Evolutionary conservation across 2,888 invertebrate genomes (phyloP), one percentile per base, ranked within the genome.

Genomic region (Lasioglossum leucozonium): DNA sequence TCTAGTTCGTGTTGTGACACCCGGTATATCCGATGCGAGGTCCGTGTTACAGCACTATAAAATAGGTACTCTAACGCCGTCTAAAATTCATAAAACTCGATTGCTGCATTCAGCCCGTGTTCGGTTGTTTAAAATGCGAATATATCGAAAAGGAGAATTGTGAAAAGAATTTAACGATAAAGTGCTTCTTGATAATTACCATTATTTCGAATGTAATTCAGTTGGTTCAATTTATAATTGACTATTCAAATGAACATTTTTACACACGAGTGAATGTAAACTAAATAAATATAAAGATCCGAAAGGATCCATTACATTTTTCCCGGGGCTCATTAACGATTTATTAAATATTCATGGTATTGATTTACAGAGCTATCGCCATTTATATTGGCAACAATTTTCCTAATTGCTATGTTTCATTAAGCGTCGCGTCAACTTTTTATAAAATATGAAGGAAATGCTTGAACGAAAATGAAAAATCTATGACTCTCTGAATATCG

Each of bases 311-410:
- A 58, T 51, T 51, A 22, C 22, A 51, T 51, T 51, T 58, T 26
- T 58, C 58, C 58, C 26, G 58, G 1, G 26, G 26, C 26, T n/a
- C 26, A 26, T 58, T 58, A 26, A 13, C 26, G 10, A 26, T 58
- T 58, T 26, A 58, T 58, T 58, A 58, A 58, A 58, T 58, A 58
- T 58, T 58, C 58, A 51, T 51, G 47, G 47, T 51, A 58, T 58
- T 26, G 58, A 58, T 13, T n/a, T 8, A 11, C 58, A 26, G 22
- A 2, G 22, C 8, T 22, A 22, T 51, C 22, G 22, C 22, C 47
- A 8, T 51, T 51, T 51, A 51, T 22, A 51, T 51, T 22, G 47
- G 47, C 22, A 51, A 51, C 47, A 51, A 51, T 51, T 51, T 51
- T 51, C 47, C 22, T 51, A 51, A 22, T 51, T 51, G 22, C 47